These are phyloP conservation scores for Ephialtes manifestator DNA, from an alignment of 2,888 invertebrate species.

Conservation along the genomic window DNA sequence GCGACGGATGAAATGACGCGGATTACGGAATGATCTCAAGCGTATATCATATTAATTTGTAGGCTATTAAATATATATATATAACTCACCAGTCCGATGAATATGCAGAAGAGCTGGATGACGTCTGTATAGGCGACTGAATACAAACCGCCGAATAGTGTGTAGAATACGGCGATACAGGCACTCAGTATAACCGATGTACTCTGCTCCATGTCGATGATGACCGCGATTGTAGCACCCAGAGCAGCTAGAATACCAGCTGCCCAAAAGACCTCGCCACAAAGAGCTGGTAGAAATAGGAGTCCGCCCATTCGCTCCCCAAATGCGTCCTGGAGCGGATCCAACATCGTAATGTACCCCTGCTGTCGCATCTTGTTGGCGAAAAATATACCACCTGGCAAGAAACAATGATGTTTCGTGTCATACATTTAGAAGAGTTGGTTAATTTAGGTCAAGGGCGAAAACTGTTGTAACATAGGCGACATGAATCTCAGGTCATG, in stretches of 20 bases:
- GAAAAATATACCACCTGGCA: constrained; percentile 97
- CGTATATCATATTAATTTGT: not conserved
- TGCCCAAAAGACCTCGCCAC: constrained; percentile 99
- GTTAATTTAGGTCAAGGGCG: not conserved
- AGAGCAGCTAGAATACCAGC: constrained; percentile 98
- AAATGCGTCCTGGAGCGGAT: constrained; percentile 98
- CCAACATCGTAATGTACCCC: constrained; percentile 99
- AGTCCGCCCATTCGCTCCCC: constrained; percentile 99
- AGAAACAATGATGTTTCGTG: constrained; percentile 32
- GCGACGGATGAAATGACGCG: constrained; percentile 21
- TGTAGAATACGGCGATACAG: constrained; percentile 98
- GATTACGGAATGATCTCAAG: constrained; percentile 12
- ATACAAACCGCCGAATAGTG: constrained; percentile 98
- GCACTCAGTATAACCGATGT: constrained; percentile 98
- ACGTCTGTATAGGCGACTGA: constrained; percentile 99
- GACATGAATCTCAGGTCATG: not conserved
- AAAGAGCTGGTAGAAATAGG: constrained; percentile 97
- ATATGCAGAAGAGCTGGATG: constrained; percentile 98
- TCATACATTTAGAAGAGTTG: not conserved
- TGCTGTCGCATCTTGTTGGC: constrained; percentile 99
- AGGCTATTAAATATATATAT: not conserved
- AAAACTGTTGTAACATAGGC: not conserved
- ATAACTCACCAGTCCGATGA: constrained; percentile 93
- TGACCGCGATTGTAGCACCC: constrained; percentile 98
- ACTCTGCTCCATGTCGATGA: constrained; percentile 97